A percentile compares a stretch with the other conserved stretches of the same genome.
These are phyloP conservation scores for Germaria angustata DNA, from an alignment of 2,888 invertebrate species.

Conservation along the genomic window DNA sequence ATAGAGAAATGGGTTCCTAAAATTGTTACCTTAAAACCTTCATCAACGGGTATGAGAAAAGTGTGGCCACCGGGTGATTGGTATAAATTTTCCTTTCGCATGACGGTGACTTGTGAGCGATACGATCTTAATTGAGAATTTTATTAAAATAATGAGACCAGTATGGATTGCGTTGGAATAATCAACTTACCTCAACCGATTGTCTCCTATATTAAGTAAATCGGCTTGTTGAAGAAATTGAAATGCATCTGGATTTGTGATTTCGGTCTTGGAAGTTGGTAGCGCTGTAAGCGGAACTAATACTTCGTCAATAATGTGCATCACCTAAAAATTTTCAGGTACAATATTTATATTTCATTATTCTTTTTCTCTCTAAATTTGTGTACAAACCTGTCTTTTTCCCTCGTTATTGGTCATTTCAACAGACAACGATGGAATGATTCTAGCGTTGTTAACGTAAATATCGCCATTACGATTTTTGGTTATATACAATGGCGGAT, in stretches of 20 bases:
- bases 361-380: neutral
- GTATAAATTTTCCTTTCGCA: constrained; percentile 88
- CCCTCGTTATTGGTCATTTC: constrained; percentile 83
- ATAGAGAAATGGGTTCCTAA: neutral
- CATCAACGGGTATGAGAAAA: constrained; percentile 94
- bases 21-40: constrained; percentile 88
- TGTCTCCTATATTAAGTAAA: constrained; percentile 86
- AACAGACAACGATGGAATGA: constrained; percentile 86
- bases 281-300: constrained; percentile 87
- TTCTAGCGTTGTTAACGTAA: constrained; percentile 92
- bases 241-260: constrained; percentile 90
- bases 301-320: constrained; percentile 94
- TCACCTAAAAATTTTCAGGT: constrained; percentile 82
- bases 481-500: constrained; percentile 92
- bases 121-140: constrained; percentile 82
- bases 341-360: neutral
- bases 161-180: neutral
- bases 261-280: constrained; percentile 82
- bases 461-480: constrained; percentile 85
- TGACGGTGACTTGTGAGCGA: constrained; percentile 87
- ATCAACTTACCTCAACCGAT: constrained; percentile 84
- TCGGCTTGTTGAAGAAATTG: constrained; percentile 90
- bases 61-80: constrained; percentile 90
- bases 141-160: neutral
- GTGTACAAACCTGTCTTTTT: constrained; percentile 82